Evolutionary conservation across 2,888 invertebrate species (phyloP).

Genomic region (Tipula helvola): DNA sequence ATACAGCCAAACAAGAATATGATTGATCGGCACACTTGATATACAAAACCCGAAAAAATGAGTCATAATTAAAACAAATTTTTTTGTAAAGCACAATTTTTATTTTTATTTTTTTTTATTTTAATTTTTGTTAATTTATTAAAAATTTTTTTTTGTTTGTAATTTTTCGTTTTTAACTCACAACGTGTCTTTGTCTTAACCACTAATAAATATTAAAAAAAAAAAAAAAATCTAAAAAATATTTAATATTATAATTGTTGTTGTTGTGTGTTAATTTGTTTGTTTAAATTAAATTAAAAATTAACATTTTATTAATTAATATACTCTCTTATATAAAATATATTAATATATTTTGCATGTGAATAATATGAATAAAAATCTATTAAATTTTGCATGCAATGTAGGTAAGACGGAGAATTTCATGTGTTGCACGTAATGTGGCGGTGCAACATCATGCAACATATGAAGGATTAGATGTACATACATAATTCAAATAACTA

Average conservation of each 20-base stretch:
- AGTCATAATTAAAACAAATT: neutral
- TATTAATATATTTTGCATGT: neutral
- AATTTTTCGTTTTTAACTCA: neutral
- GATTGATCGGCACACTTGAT: neutral
- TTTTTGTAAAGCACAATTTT: neutral
- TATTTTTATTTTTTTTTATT: neutral
- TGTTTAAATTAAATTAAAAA: neutral
- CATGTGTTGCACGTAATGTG: neutral
- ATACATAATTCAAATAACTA: too few species aligned
- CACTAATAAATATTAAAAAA: neutral
- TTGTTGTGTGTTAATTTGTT: constrained; percentile 4
- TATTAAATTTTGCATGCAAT: neutral
- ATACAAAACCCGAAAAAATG: neutral
- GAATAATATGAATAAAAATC: neutral
- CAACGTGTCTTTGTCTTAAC: constrained; percentile 13
- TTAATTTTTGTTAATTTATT: neutral
- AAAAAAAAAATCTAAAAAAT: neutral
- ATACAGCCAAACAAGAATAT: neutral
- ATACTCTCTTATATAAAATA: neutral
- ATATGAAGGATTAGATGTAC: neutral
- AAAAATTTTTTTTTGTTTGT: neutral
- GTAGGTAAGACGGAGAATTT: neutral
- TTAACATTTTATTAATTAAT: neutral
- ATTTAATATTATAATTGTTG: neutral
- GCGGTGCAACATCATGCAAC: neutral